Evolutionary conservation across 2,797 vertebrate genomes (phyloP).

Genomic region (Eulemur coronatus): DNA sequence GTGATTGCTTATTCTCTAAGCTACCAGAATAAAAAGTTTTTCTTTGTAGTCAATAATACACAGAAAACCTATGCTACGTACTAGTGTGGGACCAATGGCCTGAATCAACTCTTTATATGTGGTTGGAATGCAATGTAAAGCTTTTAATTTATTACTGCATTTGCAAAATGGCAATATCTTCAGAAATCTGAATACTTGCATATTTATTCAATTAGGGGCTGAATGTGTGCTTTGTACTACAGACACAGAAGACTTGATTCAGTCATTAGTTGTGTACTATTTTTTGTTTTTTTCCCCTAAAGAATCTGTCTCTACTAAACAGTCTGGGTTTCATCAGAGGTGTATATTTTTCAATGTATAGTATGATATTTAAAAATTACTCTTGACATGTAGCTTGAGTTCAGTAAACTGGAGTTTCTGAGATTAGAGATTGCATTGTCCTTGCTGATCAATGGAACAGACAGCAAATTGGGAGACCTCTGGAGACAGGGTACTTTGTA

Average conservation of each 20-base stretch:
- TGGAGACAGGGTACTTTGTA: neutral
- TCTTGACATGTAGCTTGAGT: constrained; percentile 47
- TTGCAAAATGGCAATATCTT: constrained; percentile 76
- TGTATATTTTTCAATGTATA: constrained; percentile 57
- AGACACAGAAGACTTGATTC: constrained; percentile 62
- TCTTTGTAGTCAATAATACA: constrained; percentile 38
- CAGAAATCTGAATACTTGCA: constrained; percentile 78
- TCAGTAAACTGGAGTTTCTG: constrained; percentile 22
- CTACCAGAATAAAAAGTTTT: constrained; percentile 58
- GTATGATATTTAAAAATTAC: constrained; percentile 66
- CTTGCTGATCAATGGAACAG: neutral
- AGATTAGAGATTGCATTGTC: neutral
- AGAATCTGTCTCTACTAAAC: constrained; percentile 58
- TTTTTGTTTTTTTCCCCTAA: constrained; percentile 44
- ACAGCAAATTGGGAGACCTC: neutral
- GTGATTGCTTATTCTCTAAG: constrained; percentile 35
- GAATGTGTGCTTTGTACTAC: constrained; percentile 74
- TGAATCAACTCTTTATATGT: constrained; percentile 70
- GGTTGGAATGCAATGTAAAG: constrained; percentile 66
- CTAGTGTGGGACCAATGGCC: constrained; percentile 14
- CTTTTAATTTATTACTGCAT: constrained; percentile 76
- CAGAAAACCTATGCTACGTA: neutral
- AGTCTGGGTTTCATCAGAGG: constrained; percentile 66
- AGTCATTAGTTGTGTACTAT: constrained; percentile 71
- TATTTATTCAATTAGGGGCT: constrained; percentile 79